Evolutionary conservation across 2,888 invertebrate species (phyloP).

Genomic region (Pseudococcus viburni): DNA sequence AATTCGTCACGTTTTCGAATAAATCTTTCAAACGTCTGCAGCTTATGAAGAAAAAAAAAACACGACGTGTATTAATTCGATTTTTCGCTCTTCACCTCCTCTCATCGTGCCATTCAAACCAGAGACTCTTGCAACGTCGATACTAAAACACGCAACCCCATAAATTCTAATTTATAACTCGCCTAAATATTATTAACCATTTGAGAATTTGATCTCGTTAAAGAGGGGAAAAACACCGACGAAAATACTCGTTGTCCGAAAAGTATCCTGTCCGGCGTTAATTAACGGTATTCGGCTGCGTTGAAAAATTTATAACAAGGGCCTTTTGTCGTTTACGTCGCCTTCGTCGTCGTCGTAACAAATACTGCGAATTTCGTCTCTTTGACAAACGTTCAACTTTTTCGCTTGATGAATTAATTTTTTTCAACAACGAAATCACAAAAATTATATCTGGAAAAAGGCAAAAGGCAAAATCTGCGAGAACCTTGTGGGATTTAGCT

Average conservation of each 20-base stretch:
- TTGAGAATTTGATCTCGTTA: neutral
- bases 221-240: neutral
- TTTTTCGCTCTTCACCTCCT: neutral
- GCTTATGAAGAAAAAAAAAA: neutral
- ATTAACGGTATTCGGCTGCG: constrained; percentile 17
- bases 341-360: constrained; percentile 2
- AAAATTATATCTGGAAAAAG: constrained; percentile 21
- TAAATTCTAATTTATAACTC: neutral
- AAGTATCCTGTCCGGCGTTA: neutral
- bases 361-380: constrained; percentile 26
- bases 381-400: constrained; percentile 33
- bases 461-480: neutral
- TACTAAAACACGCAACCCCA: neutral
- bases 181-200: neutral
- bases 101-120: neutral
- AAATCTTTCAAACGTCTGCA: constrained; percentile 16
- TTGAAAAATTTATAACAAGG: constrained; percentile 25
- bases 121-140: neutral
- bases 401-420: constrained; percentile 25
- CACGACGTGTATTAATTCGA: constrained; percentile 1
- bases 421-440: constrained; percentile 25
- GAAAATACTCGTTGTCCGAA: neutral
- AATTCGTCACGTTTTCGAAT: constrained; percentile 25
- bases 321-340: neutral
- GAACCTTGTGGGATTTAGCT: constrained; percentile 14